A percentile compares a stretch with the other conserved stretches of the same genome.
phyloP scores from a whole-genome alignment of 1,140 invertebrate species.

The Drosophila sp. region DNA sequence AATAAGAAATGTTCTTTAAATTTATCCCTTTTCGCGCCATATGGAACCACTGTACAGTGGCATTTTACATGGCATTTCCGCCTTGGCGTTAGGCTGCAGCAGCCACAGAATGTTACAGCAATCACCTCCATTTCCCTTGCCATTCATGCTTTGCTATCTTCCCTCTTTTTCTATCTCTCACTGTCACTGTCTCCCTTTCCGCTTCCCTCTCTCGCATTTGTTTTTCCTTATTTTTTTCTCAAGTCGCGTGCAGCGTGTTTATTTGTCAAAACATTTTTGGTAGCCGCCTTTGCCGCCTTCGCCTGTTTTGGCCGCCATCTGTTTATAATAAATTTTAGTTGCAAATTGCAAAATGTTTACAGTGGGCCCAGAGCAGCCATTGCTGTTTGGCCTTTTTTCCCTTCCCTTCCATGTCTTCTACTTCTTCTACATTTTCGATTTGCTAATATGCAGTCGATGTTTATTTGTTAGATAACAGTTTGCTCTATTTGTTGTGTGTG shows the following conservation, averaged over 20 bases:
- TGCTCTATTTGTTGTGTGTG: neutral
- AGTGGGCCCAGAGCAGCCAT: slow-evolving; percentile 41
- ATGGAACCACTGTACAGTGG: slow-evolving; percentile 44
- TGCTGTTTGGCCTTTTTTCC: slow-evolving; percentile 30
- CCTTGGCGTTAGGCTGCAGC: slow-evolving; percentile 44
- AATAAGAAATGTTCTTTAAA: too few species aligned
- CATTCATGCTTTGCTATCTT: neutral
- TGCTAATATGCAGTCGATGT: slow-evolving; percentile 68
- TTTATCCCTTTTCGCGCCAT: slow-evolving; percentile 2
- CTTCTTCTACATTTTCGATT: neutral
- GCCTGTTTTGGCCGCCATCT: slow-evolving; percentile 62
- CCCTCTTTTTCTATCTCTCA: neutral
- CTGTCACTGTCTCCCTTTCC: neutral
- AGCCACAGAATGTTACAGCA: slow-evolving; percentile 36
- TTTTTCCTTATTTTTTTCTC: slow-evolving; percentile 26
- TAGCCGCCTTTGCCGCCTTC: slow-evolving; percentile 36
- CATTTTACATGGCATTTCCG: slow-evolving; percentile 41
- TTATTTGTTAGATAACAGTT: slow-evolving; percentile 68
- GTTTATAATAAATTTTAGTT: slow-evolving; percentile 75
- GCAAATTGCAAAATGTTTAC: slow-evolving; percentile 73
- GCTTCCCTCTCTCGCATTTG: neutral
- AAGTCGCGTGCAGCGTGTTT: slow-evolving; percentile 77
- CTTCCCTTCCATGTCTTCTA: neutral
- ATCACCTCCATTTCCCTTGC: neutral
- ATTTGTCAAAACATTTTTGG: slow-evolving; percentile 80